These are phyloP conservation scores for Euphydryas editha DNA, from an alignment of 2,888 invertebrate genomes.

Conservation along the genomic window DNA sequence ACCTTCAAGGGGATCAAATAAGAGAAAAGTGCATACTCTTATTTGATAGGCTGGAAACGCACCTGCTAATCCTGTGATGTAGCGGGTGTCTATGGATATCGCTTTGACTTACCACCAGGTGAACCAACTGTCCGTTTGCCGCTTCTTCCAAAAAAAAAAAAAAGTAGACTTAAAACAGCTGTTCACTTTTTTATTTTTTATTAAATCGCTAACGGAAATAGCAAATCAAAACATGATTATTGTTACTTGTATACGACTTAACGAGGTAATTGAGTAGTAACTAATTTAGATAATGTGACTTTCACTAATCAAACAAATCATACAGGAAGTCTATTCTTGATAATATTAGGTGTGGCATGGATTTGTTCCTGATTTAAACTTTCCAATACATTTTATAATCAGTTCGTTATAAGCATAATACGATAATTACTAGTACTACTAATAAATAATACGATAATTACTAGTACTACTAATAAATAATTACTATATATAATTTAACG, in stretches of 20 bases:
- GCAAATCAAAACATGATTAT: background rate
- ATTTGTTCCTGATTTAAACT: constrained; percentile 4
- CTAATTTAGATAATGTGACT: constrained; percentile 14
- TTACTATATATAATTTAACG: background rate
- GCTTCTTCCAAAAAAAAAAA: background rate
- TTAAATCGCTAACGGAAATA: background rate
- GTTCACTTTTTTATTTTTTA: background rate
- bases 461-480: background rate
- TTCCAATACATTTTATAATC: constrained; percentile 9
- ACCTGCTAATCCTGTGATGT: too few relatives aligned
- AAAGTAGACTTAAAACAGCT: background rate
- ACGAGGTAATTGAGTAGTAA: background rate
- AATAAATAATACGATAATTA: background rate
- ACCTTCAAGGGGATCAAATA: too few relatives aligned
- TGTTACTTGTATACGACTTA: background rate
- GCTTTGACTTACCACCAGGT: too few relatives aligned
- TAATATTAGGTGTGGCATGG: constrained; percentile 4
- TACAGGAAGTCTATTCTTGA: background rate
- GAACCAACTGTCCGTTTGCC: too few relatives aligned
- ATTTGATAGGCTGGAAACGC: too few relatives aligned
- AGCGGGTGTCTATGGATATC: too few relatives aligned
- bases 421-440: background rate
- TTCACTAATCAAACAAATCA: constrained; percentile 13
- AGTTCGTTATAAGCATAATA: background rate
- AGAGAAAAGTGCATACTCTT: too few relatives aligned